phyloP scores from a whole-genome alignment of 2,113 vertebrate genomes.

The Bolborhynchus lineola region DNA sequence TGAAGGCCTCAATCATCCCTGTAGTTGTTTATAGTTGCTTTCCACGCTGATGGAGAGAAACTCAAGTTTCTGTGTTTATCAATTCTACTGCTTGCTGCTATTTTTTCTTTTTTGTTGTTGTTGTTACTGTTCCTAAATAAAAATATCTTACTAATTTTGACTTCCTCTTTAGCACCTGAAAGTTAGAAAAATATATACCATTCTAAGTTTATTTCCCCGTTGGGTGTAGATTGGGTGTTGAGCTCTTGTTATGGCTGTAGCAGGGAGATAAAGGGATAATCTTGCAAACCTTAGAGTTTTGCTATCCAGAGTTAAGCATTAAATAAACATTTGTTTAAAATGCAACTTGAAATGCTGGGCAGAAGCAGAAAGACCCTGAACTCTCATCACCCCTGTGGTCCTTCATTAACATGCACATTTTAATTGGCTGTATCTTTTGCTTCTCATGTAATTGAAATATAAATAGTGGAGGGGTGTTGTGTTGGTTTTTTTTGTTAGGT shows the following conservation, averaged over 20 bases:
- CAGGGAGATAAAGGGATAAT: constrained; percentile 57
- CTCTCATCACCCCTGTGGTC: neutral
- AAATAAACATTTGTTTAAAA: neutral
- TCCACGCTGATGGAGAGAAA: neutral
- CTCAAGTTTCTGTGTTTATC: neutral
- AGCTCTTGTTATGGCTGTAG: neutral
- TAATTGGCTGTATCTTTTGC: neutral
- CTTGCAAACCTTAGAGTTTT: neutral
- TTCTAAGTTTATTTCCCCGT: neutral
- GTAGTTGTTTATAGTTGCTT: neutral
- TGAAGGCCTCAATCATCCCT: neutral
- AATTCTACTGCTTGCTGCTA: neutral
- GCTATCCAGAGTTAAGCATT: neutral
- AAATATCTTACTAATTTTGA: neutral
- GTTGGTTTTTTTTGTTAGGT: neutral
- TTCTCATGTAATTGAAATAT: neutral
- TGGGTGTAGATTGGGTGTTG: neutral
- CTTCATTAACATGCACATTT: neutral
- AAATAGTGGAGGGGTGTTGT: neutral
- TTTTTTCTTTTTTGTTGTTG: neutral
- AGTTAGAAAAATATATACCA: neutral
- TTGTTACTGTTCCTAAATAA: neutral
- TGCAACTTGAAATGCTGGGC: neutral
- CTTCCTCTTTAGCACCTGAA: neutral
- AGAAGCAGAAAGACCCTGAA: neutral